Percentiles rank a stretch among this genome's conserved stretches.
Conservation (phyloP, 2,888 invertebrate genomes). For the Nephrotoma appendiculata region DNA sequence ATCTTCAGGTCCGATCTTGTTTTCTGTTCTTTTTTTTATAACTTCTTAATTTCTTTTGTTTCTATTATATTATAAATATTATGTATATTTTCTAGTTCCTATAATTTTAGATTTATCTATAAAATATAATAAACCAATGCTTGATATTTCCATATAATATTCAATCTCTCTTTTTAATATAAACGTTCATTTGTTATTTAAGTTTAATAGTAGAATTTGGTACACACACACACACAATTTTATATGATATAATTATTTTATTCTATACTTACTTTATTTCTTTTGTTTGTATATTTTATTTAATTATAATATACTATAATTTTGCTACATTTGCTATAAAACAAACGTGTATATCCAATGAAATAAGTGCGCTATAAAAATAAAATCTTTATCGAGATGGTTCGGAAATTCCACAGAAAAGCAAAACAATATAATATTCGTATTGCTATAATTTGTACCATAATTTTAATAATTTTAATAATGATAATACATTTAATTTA, state of each 20-base stretch:
- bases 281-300: not conserved
- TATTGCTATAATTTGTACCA: constrained; percentile 10
- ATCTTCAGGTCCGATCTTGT: constrained; percentile 30
- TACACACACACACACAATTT: not conserved
- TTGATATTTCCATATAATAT: not conserved
- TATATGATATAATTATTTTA: not conserved
- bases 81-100: not conserved
- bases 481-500: not conserved
- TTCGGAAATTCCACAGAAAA: not conserved
- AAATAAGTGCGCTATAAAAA: not conserved
- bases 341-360: too few species aligned
- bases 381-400: not conserved
- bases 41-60: not conserved
- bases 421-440: not conserved
- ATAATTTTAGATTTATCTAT: not conserved
- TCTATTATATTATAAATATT: not conserved
- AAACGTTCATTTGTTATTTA: not conserved
- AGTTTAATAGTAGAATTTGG: not conserved
- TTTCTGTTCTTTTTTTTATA: constrained; percentile 7
- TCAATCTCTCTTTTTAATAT: not conserved
- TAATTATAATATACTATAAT: not conserved
- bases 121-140: not conserved
- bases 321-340: not conserved
- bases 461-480: constrained; percentile 7
- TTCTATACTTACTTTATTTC: not conserved